phyloP scores from a whole-genome alignment of 35 echinoderm and acorn worm species.

The Heliocidaris tuberculata region DNA sequence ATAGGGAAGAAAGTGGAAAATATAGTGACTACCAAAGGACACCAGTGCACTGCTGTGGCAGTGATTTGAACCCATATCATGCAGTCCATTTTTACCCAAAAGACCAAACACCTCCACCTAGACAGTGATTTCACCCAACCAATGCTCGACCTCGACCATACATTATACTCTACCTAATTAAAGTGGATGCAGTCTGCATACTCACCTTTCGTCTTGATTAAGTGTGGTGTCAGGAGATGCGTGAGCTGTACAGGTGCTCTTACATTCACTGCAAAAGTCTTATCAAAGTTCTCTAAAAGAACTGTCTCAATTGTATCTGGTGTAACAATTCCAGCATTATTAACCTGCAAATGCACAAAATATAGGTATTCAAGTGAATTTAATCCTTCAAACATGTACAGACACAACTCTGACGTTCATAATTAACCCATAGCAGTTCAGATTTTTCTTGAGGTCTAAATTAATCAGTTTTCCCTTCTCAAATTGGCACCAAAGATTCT shows the following conservation, averaged over 20 bases:
- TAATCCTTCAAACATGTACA: neutral
- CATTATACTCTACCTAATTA: neutral
- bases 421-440: neutral
- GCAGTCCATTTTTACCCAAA: no score
- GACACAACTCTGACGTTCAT: no score
- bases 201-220: slow-evolving; percentile 80
- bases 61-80: no score
- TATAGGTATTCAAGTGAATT: no score
- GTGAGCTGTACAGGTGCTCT: slow-evolving; percentile 64
- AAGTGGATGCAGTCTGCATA: neutral
- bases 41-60: no score
- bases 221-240: slow-evolving; percentile 54
- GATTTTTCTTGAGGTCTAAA: neutral
- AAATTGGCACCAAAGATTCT: no score
- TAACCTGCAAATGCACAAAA: slow-evolving; percentile 52
- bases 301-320: slow-evolving; percentile 54
- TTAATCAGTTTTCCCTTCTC: no score
- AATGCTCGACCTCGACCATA: no score
- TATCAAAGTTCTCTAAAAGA: slow-evolving; percentile 61
- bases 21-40: no score
- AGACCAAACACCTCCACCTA: no score
- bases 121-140: no score
- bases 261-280: slow-evolving; percentile 65
- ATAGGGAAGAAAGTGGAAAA: no score
- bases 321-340: slow-evolving; percentile 67